A percentile compares a stretch with the other conserved stretches of the same genome.
Conservation (phyloP, 2,113 vertebrate species). For the Paramormyrops kingsleyae region DNA sequence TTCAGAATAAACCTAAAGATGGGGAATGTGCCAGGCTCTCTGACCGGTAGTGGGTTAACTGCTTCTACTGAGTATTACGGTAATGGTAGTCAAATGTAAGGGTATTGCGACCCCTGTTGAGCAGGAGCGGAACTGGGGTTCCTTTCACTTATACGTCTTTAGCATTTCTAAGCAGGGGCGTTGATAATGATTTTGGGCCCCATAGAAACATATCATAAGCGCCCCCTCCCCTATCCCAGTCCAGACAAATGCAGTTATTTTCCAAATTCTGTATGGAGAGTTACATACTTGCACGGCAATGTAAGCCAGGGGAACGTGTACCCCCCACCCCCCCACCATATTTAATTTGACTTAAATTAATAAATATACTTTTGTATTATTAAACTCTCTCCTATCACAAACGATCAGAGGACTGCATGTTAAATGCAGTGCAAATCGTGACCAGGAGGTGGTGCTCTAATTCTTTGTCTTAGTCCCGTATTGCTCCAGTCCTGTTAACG, state of each 20-base stretch:
- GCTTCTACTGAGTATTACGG: neutral
- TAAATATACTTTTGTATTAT: neutral
- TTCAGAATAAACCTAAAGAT: neutral
- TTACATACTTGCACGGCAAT: neutral
- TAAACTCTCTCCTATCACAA: neutral
- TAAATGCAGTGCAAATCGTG: slow-evolving; percentile 25
- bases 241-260: too few species aligned
- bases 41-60: neutral
- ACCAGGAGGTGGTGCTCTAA: slow-evolving; percentile 54
- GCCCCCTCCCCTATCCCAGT: too few species aligned
- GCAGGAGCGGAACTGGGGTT: neutral
- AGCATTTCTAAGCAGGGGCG: neutral
- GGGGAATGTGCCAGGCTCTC: neutral
- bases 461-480: slow-evolving; percentile 10
- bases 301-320: too few species aligned
- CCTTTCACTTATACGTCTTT: neutral
- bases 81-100: neutral
- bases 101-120: neutral
- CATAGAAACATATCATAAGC: too few species aligned
- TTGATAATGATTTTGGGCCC: too few species aligned
- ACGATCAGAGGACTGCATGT: neutral
- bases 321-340: neutral
- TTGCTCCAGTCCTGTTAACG: neutral
- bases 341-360: neutral
- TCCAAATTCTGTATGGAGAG: neutral